phyloP scores from a whole-genome alignment of 2,888 invertebrate species.

The Apoderus coryli region DNA sequence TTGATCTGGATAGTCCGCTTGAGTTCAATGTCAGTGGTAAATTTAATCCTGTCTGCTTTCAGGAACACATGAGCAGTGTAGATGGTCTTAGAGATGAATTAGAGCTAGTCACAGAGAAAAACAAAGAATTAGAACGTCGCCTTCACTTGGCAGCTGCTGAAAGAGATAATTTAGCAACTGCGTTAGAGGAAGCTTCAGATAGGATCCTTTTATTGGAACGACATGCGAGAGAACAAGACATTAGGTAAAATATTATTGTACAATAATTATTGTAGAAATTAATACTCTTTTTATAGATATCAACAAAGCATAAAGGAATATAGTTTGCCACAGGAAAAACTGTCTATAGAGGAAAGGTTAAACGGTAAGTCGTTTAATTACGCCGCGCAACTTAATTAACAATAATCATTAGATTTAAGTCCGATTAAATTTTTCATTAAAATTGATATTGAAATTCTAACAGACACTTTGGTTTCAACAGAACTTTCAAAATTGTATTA shows the following conservation, averaged over 20 bases:
- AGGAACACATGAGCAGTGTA: constrained; percentile 81
- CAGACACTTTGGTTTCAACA: too few species aligned
- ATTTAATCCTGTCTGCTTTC: too few species aligned
- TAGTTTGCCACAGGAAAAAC: constrained; percentile 28
- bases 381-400: too few species aligned
- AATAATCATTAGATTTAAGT: too few species aligned
- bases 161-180: constrained; percentile 61
- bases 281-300: constrained; percentile 12
- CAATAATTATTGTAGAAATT: background rate
- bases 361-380: constrained; percentile 43
- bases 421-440: too few species aligned
- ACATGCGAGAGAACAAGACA: constrained; percentile 67
- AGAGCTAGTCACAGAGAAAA: constrained; percentile 67
- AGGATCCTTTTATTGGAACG: constrained; percentile 74
- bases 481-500: too few species aligned
- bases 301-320: constrained; percentile 27
- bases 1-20: too few species aligned
- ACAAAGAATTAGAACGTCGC: constrained; percentile 66
- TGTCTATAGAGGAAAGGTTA: constrained; percentile 31
- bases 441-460: too few species aligned
- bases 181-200: constrained; percentile 82
- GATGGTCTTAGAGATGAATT: constrained; percentile 81
- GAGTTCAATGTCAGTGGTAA: too few species aligned
- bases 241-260: constrained; percentile 19
- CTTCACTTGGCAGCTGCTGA: constrained; percentile 63